These are phyloP conservation scores for Arbacia lixula DNA, from an alignment of 53 echinoderm and acorn worm species.

Conservation along the genomic window DNA sequence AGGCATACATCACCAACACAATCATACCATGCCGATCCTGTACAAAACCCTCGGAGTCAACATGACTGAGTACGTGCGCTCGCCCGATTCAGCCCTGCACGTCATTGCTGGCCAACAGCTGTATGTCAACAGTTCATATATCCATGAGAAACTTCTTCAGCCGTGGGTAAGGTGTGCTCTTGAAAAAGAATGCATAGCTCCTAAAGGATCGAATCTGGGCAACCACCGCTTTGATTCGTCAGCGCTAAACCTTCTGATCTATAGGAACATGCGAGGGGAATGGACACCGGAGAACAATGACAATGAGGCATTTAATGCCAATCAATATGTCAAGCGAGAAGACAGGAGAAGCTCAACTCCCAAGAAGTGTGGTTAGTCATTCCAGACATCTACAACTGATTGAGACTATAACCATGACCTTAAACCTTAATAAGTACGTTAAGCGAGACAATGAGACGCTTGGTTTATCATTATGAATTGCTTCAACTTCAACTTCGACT, in stretches of 20 bases:
- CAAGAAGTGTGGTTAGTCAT: too few relatives aligned
- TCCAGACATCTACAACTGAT: too few relatives aligned
- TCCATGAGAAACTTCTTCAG: conserved; percentile 53
- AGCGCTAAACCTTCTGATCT: conserved; percentile 58
- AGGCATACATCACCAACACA: conserved; percentile 83
- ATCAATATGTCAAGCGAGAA: too few relatives aligned
- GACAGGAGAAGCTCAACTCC: too few relatives aligned
- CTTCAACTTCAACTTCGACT: too few relatives aligned
- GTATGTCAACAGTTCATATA: conserved; percentile 63
- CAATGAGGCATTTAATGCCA: too few relatives aligned
- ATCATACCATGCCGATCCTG: conserved; percentile 46
- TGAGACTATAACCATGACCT: too few relatives aligned
- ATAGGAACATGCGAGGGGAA: conserved; percentile 62
- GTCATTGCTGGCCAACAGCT: conserved; percentile 66
- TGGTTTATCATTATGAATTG: too few relatives aligned
- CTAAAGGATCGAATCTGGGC: conserved; percentile 12
- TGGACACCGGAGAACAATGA: conserved; percentile 68
- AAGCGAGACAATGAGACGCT: too few relatives aligned
- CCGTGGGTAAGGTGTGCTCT: conserved; percentile 65
- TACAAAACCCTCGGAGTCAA: conserved; percentile 62
- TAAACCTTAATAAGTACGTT: too few relatives aligned
- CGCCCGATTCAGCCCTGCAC: conserved; percentile 48
- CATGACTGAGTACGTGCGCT: conserved; percentile 42
- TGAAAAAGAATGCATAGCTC: conserved; percentile 51
- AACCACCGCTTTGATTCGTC: conserved; percentile 67